phyloP scores from a whole-genome alignment of 2,888 invertebrate species.

The Aphidius colemani region DNA sequence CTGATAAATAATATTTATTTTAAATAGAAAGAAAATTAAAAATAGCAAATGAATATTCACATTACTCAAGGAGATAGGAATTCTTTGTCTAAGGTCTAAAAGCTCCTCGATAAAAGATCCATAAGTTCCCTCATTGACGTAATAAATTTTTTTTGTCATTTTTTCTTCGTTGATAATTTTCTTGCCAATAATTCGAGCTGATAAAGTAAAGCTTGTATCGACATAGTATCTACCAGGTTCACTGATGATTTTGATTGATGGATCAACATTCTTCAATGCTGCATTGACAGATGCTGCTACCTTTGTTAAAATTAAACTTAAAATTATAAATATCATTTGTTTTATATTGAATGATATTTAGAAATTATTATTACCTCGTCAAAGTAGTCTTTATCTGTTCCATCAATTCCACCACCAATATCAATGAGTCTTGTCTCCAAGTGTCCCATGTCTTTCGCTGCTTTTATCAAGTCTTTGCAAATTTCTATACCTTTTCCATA shows the following conservation, averaged over 20 bases:
- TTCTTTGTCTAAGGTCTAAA: slow-evolving; percentile 37
- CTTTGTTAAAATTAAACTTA: slow-evolving; percentile 33
- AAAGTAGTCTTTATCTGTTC: slow-evolving; percentile 57
- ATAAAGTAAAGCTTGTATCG: slow-evolving; percentile 66
- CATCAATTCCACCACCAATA: slow-evolving; percentile 68
- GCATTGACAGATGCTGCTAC: slow-evolving; percentile 61
- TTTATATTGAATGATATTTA: not conserved
- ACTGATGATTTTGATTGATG: slow-evolving; percentile 60
- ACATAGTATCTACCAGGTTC: slow-evolving; percentile 71
- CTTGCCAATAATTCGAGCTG: slow-evolving; percentile 64
- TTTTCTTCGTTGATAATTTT: slow-evolving; percentile 51
- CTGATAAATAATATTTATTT: slow-evolving; percentile 25
- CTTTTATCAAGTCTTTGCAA: slow-evolving; percentile 62
- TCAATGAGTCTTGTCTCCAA: slow-evolving; percentile 63
- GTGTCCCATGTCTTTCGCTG: slow-evolving; percentile 62
- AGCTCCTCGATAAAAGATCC: slow-evolving; percentile 67
- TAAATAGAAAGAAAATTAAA: not conserved
- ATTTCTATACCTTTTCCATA: slow-evolving; percentile 63
- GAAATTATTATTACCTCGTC: slow-evolving; percentile 52
- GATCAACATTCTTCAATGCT: slow-evolving; percentile 60
- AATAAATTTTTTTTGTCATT: slow-evolving; percentile 61
- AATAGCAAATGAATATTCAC: slow-evolving; percentile 29
- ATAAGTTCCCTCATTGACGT: slow-evolving; percentile 69
- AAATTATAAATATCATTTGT: not conserved
- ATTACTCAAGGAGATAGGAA: slow-evolving; percentile 39